Base-by-base conservation (phyloP, 1,140 invertebrate species). In the Leptinotarsa texana region DNA sequence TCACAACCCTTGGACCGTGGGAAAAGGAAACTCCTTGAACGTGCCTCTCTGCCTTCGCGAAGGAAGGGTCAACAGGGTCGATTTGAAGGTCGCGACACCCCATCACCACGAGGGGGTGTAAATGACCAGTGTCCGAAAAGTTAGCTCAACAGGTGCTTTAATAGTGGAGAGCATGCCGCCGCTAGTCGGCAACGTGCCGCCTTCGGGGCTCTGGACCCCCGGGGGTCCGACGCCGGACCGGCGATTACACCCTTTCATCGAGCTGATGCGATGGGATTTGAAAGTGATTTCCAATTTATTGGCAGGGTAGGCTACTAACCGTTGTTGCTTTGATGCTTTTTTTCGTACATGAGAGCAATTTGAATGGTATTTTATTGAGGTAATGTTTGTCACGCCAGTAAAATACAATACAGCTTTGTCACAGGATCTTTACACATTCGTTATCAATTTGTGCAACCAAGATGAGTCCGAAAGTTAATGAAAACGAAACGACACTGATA, bases 41-140 rank as follows among this genome's bases (percentile, higher is more conserved):
- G 51, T 57, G 51, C 51, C 51, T 57, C 51, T 18, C 15, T 57
- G 51, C 51, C 17, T 57, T 18, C n/a, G 51, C 51, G 51, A 57
- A 57, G 51, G 51, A 57, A 57, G 51, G 51, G 51, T 57, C 51
- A 57, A 57, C 51, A 57, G 51, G 51, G 51, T 57, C 51, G 51
- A 57, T 18, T 57, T 18, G 51, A 57, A 57, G 51, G 51, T 57
- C 51, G 51, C 51, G 51, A 57, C 51, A 57, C 51, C 51, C 51
- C 51, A 57, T 57, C 51, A 57, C 17, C 3, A 57, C 15, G n/a
- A 57, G 51, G 51, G 51, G 51, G 51, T 57, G 51, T 57, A 57
- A 57, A 57, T 57, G 51, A 57, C 51, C 51, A 57, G 51, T 18
- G 51, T 57, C 51, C 51, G 51, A 57, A n/a, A 57, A 57, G 15